phyloP scores from a whole-genome alignment of 2,888 invertebrate species.

The Archips xylosteana region DNA sequence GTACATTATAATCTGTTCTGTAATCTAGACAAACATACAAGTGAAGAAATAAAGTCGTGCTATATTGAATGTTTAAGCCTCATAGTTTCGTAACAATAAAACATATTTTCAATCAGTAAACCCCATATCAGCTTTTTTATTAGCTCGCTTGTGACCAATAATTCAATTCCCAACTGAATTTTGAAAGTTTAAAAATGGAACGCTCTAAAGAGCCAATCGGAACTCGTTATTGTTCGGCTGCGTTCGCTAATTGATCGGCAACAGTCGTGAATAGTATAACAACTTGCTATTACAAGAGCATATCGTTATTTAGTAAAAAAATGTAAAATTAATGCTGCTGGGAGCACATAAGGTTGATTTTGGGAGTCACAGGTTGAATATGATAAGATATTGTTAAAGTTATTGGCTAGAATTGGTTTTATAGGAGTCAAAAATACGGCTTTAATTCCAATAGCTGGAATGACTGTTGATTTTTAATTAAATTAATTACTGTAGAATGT shows the following conservation, averaged over 20 bases:
- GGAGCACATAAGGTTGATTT: background rate
- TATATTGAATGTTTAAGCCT: background rate
- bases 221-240: constrained; percentile 20
- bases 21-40: no score
- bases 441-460: constrained; percentile 26
- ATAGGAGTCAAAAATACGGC: constrained; percentile 34
- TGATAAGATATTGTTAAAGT: constrained; percentile 6
- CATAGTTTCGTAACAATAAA: background rate
- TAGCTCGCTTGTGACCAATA: constrained; percentile 1
- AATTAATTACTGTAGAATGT: constrained; percentile 2
- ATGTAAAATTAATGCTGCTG: background rate
- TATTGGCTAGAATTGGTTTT: constrained; percentile 26
- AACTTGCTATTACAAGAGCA: background rate
- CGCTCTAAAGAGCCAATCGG: constrained; percentile 21
- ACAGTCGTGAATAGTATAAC: constrained; percentile 24
- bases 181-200: constrained; percentile 30
- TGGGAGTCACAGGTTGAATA: background rate
- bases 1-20: no score
- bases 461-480: constrained; percentile 22
- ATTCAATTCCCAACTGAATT: constrained; percentile 6
- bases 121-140: background rate
- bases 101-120: background rate
- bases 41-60: no score
- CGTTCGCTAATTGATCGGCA: constrained; percentile 30
- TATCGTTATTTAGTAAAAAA: background rate